Base-by-base conservation (phyloP, 1,140 invertebrate species). In the Frieseomelitta varia region DNA sequence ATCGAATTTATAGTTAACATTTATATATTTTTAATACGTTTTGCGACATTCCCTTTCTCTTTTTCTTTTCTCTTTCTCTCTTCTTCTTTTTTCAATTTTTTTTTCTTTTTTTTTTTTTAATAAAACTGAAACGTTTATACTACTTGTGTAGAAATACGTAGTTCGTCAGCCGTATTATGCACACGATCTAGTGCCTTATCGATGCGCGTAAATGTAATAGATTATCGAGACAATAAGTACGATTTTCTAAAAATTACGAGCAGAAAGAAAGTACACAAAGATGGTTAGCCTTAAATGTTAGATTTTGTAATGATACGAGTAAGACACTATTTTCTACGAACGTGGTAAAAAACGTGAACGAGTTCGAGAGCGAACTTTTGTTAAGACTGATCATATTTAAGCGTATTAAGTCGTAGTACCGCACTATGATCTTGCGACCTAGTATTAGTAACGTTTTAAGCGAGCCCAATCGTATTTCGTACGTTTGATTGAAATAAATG, bases 381-480 rank as follows among this genome's bases (percentile, higher is more conserved):
- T 88, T 82, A 88, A 88, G 87, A 88, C 87, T 88, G 87, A 88
- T 81, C 15, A 27, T 78, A 55, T 88, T 76, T n/a, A 84, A 61
- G 21, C 30, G 67, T 65, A 67, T 19, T 24, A 65, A 76, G 74
- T 74, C 56, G 69, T 69, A 78, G 30, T 24, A 63, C 34, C 21
- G 58, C 75, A 76, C 56, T 55, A 76, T 55, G 51, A 87, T 61
- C n/a, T 80, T 79, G 27, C 51, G 71, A 75, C 30, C 55, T 75
- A 88, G 21, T 74, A 65, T 81, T 87, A 47, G 39, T 47, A 76
- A 75, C 47, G 55, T 78, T 61, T 63, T 69, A 85, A 68, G 61
- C 75, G 56, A 85, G 63, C 47, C 21, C 34, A 47, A 34, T 76
- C 69, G 67, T 82, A 71, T 87, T 74, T 78, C 55, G 55, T 87